Conservation (phyloP, 23 tunicate genomes). For the Phallusia fumigata region DNA sequence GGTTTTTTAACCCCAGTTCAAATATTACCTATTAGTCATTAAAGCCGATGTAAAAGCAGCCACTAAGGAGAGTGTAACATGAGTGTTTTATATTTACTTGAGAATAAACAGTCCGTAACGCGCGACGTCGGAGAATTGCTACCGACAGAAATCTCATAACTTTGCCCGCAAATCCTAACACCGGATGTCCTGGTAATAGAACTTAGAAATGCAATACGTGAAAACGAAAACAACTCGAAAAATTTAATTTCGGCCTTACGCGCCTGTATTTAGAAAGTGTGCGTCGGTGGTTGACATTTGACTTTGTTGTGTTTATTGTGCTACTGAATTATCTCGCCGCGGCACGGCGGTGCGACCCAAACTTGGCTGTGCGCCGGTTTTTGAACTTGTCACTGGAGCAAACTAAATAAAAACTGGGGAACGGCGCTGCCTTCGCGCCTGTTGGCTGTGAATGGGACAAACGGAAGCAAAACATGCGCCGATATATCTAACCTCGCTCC, state of each 20-base stretch:
- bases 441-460: neutral
- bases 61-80: no score
- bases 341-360: neutral
- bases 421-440: neutral
- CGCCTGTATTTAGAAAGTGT: neutral
- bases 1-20: no score
- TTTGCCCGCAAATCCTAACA: neutral
- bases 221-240: conserved; percentile 4
- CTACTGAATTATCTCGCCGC: neutral
- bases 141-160: neutral
- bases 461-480: neutral
- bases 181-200: conserved; percentile 1
- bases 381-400: conserved; percentile 5
- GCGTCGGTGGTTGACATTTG: neutral
- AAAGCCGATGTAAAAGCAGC: no score
- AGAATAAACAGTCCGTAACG: neutral
- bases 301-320: conserved; percentile 14
- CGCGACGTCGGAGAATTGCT: neutral
- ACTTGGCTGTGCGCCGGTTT: neutral
- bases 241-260: neutral
- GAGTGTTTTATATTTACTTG: no score
- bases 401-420: neutral
- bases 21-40: no score
- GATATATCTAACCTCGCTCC: neutral
- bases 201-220: neutral